A percentile compares a stretch with the other conserved stretches of the same genome.
Conservation (phyloP, 2,888 invertebrate species). For the Leptopilina myrica region DNA sequence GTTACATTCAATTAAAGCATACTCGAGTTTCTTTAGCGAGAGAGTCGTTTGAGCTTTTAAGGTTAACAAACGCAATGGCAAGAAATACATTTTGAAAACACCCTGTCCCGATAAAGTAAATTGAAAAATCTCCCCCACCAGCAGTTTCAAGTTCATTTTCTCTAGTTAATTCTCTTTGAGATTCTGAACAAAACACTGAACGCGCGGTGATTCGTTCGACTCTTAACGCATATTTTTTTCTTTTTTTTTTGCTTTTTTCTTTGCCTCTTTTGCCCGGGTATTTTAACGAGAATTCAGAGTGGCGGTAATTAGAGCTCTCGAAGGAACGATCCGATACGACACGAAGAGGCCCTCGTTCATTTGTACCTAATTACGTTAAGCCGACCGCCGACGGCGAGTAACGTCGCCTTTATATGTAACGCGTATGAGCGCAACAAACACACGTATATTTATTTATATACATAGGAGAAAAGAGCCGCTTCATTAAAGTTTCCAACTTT, state of each 20-base stretch:
- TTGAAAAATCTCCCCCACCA: slow-evolving; percentile 14
- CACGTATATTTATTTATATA: slow-evolving; percentile 24
- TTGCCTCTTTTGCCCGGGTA: slow-evolving; percentile 56
- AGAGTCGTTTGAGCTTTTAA: slow-evolving; percentile 8
- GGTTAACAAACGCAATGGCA: slow-evolving; percentile 21
- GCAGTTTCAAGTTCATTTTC: no score
- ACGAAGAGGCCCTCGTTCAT: slow-evolving; percentile 57
- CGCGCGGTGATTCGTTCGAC: slow-evolving; percentile 43
- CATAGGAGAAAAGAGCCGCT: slow-evolving; percentile 49
- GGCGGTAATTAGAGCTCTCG: slow-evolving; percentile 69
- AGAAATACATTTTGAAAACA: slow-evolving; percentile 24
- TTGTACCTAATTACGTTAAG: slow-evolving; percentile 68
- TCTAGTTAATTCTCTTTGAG: background rate
- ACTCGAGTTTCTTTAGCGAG: slow-evolving; percentile 17
- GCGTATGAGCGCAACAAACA: slow-evolving; percentile 26
- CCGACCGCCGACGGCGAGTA: slow-evolving; percentile 55
- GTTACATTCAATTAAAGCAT: slow-evolving; percentile 18
- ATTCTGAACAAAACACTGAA: slow-evolving; percentile 18
- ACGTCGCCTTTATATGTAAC: slow-evolving; percentile 43
- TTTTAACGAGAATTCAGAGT: slow-evolving; percentile 71
- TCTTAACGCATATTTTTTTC: slow-evolving; percentile 43
- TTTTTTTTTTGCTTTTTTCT: slow-evolving; percentile 47
- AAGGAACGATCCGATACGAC: slow-evolving; percentile 55
- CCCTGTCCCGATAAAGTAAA: slow-evolving; percentile 23
- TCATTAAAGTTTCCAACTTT: slow-evolving; percentile 62